Evolutionary conservation across 1,140 invertebrate species (phyloP).

Genomic region (Stegodyphus mimosarum): DNA sequence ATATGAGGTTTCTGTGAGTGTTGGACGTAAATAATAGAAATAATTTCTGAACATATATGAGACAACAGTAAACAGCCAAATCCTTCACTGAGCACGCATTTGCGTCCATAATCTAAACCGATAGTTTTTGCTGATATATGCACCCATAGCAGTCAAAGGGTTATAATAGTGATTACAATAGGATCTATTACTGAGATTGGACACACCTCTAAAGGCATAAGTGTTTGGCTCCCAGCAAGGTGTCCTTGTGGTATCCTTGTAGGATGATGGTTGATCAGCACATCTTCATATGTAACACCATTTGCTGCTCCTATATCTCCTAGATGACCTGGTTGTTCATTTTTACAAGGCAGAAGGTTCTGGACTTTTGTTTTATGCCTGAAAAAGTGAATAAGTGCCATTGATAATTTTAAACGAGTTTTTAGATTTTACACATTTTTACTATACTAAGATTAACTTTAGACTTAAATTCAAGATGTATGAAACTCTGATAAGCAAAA

Average conservation of each 20-base stretch:
- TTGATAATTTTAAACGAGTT: no score
- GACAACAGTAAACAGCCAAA: no score
- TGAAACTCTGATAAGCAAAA: neutral
- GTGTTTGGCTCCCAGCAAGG: conserved; percentile 38
- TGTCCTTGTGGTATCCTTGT: conserved; percentile 41
- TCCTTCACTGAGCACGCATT: no score
- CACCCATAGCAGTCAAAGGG: no score
- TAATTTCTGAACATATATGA: no score
- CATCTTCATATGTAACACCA: conserved; percentile 62
- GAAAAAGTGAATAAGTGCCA: neutral
- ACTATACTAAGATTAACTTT: neutral
- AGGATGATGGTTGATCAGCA: conserved; percentile 60
- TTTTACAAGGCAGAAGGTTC: conserved; percentile 63
- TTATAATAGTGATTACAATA: no score
- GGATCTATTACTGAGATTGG: no score
- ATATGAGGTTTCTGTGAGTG: no score
- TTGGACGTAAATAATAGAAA: no score
- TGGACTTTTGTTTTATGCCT: conserved; percentile 63
- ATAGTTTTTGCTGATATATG: no score
- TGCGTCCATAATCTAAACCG: no score
- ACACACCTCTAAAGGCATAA: conserved; percentile 62
- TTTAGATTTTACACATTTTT: neutral
- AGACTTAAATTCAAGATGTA: neutral
- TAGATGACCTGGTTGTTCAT: conserved; percentile 41
- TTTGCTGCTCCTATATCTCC: conserved; percentile 48